Percentiles rank a stretch among this genome's conserved stretches.
Conservation (phyloP, 1,140 invertebrate species). For the Drosophila chauvacae region DNA sequence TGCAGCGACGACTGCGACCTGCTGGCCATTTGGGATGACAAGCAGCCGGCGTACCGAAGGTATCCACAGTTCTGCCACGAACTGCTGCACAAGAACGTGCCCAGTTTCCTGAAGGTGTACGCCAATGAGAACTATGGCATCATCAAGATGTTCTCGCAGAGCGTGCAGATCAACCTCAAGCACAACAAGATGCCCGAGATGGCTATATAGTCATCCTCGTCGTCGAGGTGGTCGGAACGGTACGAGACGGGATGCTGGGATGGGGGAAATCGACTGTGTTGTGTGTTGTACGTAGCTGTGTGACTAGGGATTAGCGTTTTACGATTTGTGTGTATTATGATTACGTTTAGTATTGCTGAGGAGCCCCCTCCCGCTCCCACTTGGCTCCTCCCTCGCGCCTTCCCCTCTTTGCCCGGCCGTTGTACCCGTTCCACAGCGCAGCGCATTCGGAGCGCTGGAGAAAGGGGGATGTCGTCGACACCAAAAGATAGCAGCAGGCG, state of each 20-base stretch:
- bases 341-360: conserved; percentile 46
- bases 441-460: conserved; percentile 9
- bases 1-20: conserved; percentile 78
- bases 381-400: background rate
- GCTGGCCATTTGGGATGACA: conserved; percentile 80
- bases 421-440: background rate
- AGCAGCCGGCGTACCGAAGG: conserved; percentile 78
- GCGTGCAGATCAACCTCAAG: conserved; percentile 82
- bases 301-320: conserved; percentile 43
- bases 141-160: conserved; percentile 84
- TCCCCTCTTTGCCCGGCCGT: too few relatives aligned
- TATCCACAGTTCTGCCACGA: conserved; percentile 83
- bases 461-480: background rate
- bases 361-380: conserved; percentile 5
- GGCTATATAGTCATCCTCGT: conserved; percentile 60
- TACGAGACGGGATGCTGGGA: conserved; percentile 1
- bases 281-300: conserved; percentile 46
- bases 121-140: conserved; percentile 78
- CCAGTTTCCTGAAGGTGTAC: conserved; percentile 82
- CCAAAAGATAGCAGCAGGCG: background rate
- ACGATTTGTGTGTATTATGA: conserved; percentile 37
- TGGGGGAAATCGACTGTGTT: conserved; percentile 40
- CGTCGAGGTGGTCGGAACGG: background rate
- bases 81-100: conserved; percentile 77
- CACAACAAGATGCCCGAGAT: conserved; percentile 82